Evolutionary conservation across 1,140 invertebrate species (phyloP).

Genomic region (Bombus waltoni): DNA sequence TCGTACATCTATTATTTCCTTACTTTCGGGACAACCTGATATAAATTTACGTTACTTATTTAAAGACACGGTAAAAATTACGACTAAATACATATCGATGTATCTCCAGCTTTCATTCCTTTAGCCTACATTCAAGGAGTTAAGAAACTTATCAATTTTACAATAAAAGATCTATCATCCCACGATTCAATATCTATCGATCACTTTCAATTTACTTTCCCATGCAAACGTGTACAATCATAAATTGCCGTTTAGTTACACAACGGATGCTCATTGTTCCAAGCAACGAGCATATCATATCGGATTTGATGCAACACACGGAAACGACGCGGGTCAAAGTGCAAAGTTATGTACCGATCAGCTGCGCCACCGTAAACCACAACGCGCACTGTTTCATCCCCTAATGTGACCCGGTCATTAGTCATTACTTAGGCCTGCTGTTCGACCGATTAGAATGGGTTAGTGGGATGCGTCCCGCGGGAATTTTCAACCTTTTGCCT

Average conservation of each 20-base stretch:
- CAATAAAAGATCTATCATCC: neutral
- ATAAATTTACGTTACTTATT: neutral
- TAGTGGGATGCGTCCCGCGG: conserved; percentile 54
- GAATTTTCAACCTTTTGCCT: conserved; percentile 41
- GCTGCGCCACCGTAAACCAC: conserved; percentile 53
- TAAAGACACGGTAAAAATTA: too few species aligned
- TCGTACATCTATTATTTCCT: too few species aligned
- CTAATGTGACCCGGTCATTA: conserved; percentile 63
- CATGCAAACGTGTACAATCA: neutral
- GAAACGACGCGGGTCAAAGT: conserved; percentile 51
- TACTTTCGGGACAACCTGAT: neutral
- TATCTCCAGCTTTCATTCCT: too few species aligned
- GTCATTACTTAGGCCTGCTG: conserved; percentile 60
- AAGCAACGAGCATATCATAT: neutral
- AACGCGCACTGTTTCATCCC: conserved; percentile 41
- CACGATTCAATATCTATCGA: neutral
- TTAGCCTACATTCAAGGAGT: too few species aligned
- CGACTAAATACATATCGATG: too few species aligned
- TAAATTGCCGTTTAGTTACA: conserved; percentile 60
- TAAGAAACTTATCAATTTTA: neutral
- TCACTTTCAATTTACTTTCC: neutral
- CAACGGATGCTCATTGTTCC: conserved; percentile 42
- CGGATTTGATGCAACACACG: conserved; percentile 33
- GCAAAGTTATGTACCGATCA: conserved; percentile 70
- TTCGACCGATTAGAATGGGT: conserved; percentile 60